These are phyloP conservation scores for Gasterosteus aculeatus DNA, from an alignment of 2,113 vertebrate species.

Conservation along the genomic window DNA sequence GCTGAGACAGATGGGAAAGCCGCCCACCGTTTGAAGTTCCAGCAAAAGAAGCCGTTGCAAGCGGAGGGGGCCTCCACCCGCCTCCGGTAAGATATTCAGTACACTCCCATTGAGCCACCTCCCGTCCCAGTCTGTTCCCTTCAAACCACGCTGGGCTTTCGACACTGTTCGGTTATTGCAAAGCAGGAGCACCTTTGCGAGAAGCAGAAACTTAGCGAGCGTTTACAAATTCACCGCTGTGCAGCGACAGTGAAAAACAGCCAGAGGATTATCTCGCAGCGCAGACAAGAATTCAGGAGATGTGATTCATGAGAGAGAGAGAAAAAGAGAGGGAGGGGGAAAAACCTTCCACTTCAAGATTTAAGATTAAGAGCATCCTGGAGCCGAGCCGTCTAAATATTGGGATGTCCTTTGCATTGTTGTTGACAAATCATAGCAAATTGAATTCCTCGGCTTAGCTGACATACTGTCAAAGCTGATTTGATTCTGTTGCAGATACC, in stretches of 20 bases:
- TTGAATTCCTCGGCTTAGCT: slow-evolving; percentile 67
- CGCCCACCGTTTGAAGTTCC: slow-evolving; percentile 80
- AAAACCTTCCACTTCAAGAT: slow-evolving; percentile 47
- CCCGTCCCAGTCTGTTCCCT: slow-evolving; percentile 53
- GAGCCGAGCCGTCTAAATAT: slow-evolving; percentile 60
- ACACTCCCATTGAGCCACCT: slow-evolving; percentile 71
- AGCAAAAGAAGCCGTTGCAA: slow-evolving; percentile 67
- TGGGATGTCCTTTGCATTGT: slow-evolving; percentile 61
- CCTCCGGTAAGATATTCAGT: slow-evolving; percentile 77
- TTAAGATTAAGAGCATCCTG: slow-evolving; percentile 37
- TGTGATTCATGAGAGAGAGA: slow-evolving; percentile 74
- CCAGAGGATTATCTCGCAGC: slow-evolving; percentile 75
- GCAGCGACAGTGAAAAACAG: slow-evolving; percentile 71
- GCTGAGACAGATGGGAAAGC: slow-evolving; percentile 81
- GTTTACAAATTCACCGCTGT: slow-evolving; percentile 72
- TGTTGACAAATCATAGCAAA: slow-evolving; percentile 75
- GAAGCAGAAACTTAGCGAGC: slow-evolving; percentile 57
- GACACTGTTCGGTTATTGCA: slow-evolving; percentile 54
- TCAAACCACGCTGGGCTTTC: slow-evolving; percentile 54
- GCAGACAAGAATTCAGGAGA: slow-evolving; percentile 77
- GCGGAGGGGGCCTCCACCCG: slow-evolving; percentile 45
- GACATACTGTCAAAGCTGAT: slow-evolving; percentile 66
- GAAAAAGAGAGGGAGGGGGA: background rate
- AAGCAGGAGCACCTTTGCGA: slow-evolving; percentile 52
- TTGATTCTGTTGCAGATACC: slow-evolving; percentile 68